phyloP scores from a whole-genome alignment of 2,113 vertebrate genomes.

The Lanius collurio region DNA sequence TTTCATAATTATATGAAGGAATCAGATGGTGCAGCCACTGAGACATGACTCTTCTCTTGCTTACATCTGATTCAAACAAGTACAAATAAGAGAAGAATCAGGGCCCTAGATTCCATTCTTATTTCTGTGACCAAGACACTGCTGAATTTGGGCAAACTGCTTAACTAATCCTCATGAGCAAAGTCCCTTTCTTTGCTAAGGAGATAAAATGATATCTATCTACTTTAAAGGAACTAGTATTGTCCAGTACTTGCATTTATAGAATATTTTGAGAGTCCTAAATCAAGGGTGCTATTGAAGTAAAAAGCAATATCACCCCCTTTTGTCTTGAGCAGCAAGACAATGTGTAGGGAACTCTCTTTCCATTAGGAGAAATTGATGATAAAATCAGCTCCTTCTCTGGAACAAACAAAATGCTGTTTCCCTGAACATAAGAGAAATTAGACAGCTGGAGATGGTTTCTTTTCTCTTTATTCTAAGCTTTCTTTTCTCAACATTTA shows the following conservation, averaged over 20 bases:
- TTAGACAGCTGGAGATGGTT: slow-evolving; percentile 3
- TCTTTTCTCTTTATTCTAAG: neutral
- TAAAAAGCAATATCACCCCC: neutral
- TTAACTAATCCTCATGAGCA: neutral
- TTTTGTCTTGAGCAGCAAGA: neutral
- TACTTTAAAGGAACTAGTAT: neutral
- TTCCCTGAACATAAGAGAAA: neutral
- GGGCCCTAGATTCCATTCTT: neutral
- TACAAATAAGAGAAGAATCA: neutral
- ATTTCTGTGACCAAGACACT: neutral
- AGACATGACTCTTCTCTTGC: neutral
- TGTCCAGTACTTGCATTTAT: neutral
- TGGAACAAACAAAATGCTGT: neutral
- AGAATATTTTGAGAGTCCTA: neutral
- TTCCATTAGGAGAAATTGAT: neutral
- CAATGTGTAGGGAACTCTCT: neutral
- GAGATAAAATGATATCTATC: neutral
- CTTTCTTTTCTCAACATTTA: neutral
- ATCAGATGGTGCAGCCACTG: neutral
- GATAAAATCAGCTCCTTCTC: neutral
- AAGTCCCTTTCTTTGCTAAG: neutral
- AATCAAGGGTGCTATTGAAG: neutral
- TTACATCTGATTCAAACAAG: neutral
- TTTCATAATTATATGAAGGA: neutral
- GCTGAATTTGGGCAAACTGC: neutral